Conservation (phyloP, 2,113 vertebrate species). For the Tychaedon coryphoeus region DNA sequence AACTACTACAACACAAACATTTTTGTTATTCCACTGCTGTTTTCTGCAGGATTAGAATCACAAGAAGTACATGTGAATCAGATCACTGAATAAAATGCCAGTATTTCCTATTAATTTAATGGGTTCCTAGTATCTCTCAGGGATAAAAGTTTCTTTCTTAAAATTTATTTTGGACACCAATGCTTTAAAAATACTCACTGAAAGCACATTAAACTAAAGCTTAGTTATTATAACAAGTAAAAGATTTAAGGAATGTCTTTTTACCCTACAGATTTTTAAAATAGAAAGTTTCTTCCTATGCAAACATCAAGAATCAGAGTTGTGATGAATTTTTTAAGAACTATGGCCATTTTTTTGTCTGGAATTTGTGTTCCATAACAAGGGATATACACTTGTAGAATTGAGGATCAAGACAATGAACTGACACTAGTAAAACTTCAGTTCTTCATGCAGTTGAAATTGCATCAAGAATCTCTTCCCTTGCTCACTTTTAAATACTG, state of each 20-base stretch:
- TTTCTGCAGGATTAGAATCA: neutral
- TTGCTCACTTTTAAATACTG: neutral
- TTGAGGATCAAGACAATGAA: neutral
- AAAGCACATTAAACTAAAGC: neutral
- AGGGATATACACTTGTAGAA: neutral
- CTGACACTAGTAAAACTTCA: neutral
- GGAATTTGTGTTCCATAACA: neutral
- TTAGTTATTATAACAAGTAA: neutral
- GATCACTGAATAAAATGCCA: neutral
- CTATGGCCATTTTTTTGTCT: neutral
- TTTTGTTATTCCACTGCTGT: neutral
- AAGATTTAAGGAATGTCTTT: constrained; percentile 8
- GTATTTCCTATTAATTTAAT: neutral
- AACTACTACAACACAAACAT: neutral
- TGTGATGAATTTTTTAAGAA: neutral
- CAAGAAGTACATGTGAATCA: neutral
- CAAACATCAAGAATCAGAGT: neutral
- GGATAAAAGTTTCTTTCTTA: neutral
- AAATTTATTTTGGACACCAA: neutral
- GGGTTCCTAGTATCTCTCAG: neutral
- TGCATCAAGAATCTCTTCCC: neutral
- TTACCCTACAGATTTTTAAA: constrained; percentile 15
- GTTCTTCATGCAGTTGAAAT: neutral
- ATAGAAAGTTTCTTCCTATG: neutral
- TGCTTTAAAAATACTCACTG: neutral